Evolutionary conservation across 2,113 vertebrate species (phyloP).

Genomic region (Todiramphus saurophagus): DNA sequence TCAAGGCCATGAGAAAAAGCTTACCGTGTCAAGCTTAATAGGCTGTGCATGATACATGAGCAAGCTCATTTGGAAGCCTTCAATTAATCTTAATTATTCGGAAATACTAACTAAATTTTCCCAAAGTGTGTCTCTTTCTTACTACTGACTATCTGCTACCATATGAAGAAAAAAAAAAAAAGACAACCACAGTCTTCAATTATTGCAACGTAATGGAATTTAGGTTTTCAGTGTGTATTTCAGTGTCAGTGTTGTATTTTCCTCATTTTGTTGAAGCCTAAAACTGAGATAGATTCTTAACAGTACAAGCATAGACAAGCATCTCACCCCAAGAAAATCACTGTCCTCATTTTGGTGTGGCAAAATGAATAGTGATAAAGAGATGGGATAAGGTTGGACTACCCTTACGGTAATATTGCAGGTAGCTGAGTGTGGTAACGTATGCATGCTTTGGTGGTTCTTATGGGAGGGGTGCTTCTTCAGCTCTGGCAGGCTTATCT

Average conservation of each 20-base stretch:
- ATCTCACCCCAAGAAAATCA: not conserved
- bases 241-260: not conserved
- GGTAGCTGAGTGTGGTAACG: not conserved
- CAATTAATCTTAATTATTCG: constrained; percentile 60
- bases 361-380: not conserved
- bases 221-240: not conserved
- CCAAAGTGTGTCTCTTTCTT: constrained; percentile 12
- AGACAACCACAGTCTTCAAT: not conserved
- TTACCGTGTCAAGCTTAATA: constrained; percentile 40
- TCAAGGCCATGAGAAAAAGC: constrained; percentile 56
- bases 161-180: not conserved
- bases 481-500: not conserved
- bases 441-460: not conserved
- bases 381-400: not conserved
- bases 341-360: not conserved
- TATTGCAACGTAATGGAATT: not conserved
- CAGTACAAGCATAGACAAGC: not conserved
- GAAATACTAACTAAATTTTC: constrained; percentile 20
- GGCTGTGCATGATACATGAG: constrained; percentile 28
- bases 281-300: not conserved
- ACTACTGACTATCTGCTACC: not conserved
- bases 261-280: not conserved
- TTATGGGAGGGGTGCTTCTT: not conserved
- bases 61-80: constrained; percentile 28
- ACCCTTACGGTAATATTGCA: not conserved